phyloP scores from a whole-genome alignment of 1,140 invertebrate species.

The Euglossa dilemma region DNA sequence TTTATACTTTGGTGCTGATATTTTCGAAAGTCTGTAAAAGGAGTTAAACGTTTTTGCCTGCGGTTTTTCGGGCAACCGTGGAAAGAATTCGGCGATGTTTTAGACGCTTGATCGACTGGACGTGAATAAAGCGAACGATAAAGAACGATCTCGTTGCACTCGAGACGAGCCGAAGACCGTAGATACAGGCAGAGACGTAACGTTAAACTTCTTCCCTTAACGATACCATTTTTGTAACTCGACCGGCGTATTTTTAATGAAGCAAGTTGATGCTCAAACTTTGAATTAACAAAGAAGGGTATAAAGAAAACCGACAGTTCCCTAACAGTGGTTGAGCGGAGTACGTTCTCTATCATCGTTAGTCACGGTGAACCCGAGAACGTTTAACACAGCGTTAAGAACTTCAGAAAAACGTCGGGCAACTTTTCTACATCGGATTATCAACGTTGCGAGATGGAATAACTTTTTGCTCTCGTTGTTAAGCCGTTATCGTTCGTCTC shows the following conservation, averaged over 20 bases:
- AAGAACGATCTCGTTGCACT: background rate
- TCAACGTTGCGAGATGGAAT: conserved; percentile 47
- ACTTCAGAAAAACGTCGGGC: conserved; percentile 15
- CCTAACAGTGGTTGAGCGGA: background rate
- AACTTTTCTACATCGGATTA: conserved; percentile 51
- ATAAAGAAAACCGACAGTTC: background rate
- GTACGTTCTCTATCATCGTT: background rate
- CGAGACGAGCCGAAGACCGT: too few relatives aligned
- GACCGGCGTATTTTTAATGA: background rate
- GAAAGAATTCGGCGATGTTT: too few relatives aligned
- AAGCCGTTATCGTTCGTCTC: conserved; percentile 51
- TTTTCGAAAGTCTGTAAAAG: too few relatives aligned
- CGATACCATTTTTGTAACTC: background rate
- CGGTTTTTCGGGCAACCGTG: too few relatives aligned
- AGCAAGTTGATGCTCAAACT: background rate
- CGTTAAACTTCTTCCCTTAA: background rate
- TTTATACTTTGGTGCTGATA: too few relatives aligned
- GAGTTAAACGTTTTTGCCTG: too few relatives aligned
- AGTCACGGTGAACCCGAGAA: conserved; percentile 5
- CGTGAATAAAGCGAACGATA: background rate
- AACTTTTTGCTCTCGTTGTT: conserved; percentile 40
- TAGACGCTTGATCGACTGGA: too few relatives aligned
- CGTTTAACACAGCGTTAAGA: background rate
- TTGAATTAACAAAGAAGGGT: background rate
- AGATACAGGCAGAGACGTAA: background rate